Percentiles rank a stretch among this genome's conserved stretches.
These are phyloP conservation scores for Oryzias woworae DNA, from an alignment of 2,113 vertebrate species.

Conservation along the genomic window DNA sequence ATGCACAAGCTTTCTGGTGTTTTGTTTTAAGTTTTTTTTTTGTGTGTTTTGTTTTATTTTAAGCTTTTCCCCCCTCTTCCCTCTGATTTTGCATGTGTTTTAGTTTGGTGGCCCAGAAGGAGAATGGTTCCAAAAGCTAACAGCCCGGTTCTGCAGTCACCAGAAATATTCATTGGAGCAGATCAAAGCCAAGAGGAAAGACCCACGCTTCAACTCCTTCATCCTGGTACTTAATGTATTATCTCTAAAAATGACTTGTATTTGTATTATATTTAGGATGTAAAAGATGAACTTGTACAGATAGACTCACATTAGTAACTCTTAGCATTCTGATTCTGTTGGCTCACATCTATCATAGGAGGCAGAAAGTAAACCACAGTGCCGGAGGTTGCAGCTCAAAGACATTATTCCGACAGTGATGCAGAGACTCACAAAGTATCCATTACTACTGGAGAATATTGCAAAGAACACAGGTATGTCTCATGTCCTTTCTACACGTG, in stretches of 20 bases:
- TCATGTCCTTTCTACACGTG: too few species aligned
- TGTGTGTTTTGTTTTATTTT: background rate
- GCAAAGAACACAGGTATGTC: slow-evolving; percentile 80
- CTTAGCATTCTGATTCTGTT: slow-evolving; percentile 10
- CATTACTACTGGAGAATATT: slow-evolving; percentile 87
- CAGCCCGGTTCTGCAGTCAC: slow-evolving; percentile 89
- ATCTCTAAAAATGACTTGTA: background rate
- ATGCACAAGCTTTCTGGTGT: background rate
- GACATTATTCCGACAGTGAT: slow-evolving; percentile 93
- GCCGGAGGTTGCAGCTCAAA: slow-evolving; percentile 89
- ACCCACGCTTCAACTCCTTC: slow-evolving; percentile 84
- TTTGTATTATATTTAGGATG: too few species aligned
- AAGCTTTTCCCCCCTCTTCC: too few species aligned
- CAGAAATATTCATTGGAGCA: slow-evolving; percentile 88
- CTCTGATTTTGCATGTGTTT: background rate
- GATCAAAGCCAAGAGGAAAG: slow-evolving; percentile 87
- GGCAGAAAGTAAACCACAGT: slow-evolving; percentile 86
- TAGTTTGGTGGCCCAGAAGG: slow-evolving; percentile 87
- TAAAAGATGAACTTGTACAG: background rate
- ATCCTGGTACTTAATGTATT: slow-evolving; percentile 75
- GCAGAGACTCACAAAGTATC: slow-evolving; percentile 93
- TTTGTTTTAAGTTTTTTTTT: background rate
- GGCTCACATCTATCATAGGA: slow-evolving; percentile 74
- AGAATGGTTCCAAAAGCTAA: slow-evolving; percentile 91
- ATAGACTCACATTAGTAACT: slow-evolving; percentile 5